Evolutionary conservation across 2,888 invertebrate species (phyloP).

Genomic region (Drosophila mimica): DNA sequence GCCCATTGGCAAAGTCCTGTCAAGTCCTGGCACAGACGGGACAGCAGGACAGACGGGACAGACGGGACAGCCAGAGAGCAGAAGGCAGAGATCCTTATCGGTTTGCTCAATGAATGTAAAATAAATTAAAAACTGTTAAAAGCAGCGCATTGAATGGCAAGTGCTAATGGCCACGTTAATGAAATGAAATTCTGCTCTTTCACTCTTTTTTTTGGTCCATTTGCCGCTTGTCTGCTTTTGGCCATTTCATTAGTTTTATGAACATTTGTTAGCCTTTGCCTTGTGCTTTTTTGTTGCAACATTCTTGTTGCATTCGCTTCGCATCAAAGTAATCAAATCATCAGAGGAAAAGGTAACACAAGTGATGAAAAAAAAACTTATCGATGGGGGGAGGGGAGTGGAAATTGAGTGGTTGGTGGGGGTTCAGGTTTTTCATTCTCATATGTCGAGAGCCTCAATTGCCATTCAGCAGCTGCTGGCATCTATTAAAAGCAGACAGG

Average conservation of each 20-base stretch:
- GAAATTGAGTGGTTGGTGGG: neutral
- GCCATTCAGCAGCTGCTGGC: constrained; percentile 46
- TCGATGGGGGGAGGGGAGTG: neutral
- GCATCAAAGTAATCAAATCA: constrained; percentile 65
- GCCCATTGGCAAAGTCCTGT: constrained; percentile 38
- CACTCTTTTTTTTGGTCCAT: neutral
- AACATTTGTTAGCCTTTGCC: constrained; percentile 59
- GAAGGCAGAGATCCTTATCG: constrained; percentile 54
- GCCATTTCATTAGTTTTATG: constrained; percentile 61
- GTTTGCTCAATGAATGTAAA: constrained; percentile 73
- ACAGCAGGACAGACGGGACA: neutral
- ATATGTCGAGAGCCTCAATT: constrained; percentile 41
- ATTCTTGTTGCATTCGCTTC: constrained; percentile 36
- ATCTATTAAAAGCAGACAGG: constrained; percentile 41
- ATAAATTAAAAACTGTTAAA: constrained; percentile 76
- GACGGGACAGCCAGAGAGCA: constrained; percentile 8
- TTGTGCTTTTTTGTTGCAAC: constrained; percentile 32
- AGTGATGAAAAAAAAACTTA: neutral
- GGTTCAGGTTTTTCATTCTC: neutral
- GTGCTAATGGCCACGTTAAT: constrained; percentile 77
- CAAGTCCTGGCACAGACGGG: constrained; percentile 17
- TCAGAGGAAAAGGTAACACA: constrained; percentile 14
- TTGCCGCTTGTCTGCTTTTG: constrained; percentile 13
- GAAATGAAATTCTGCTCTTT: constrained; percentile 57
- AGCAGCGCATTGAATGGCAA: constrained; percentile 71